Evolutionary conservation across 2,113 vertebrate species (phyloP), one percentile per base, ranked within the genome.

Genomic region (Hepsetus odoe): DNA sequence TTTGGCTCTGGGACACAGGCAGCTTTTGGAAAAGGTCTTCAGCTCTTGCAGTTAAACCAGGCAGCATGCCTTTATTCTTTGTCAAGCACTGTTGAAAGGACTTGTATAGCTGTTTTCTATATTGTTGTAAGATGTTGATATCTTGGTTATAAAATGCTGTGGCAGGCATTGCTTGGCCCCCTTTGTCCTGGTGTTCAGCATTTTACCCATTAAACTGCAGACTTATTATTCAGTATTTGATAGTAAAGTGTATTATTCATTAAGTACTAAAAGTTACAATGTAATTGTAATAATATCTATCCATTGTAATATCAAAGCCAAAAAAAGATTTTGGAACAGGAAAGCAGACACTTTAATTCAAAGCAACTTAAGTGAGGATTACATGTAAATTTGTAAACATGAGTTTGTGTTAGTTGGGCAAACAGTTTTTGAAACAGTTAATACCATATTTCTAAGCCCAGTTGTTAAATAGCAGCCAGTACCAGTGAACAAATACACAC

Each of bases 91-190:
- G 69, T 65, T 16, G 77, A 64, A 72, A 64, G 33, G 7, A 38
- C 69, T 28, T 65, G 67, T 78, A 58, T 78, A 62, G n/a, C n/a
- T n/a, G n/a, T n/a, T 64, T 44, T 55, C 70, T 32, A 40, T 76
- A 58, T 79, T 72, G 49, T 65, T 72, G 42, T 79, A 53, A 16
- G 51, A 5, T 46, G 1, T 24, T n/a, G 28, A 16, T 28, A 33
- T n/a, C n/a, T n/a, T n/a, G n/a, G n/a, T n/a, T n/a, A n/a, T n/a
- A n/a, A n/a, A n/a, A n/a, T 38, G 65, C 6, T n/a, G 53, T 16
- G 5, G 40, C 40, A 78, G 8, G 22, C 51, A 24, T 20, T 9
- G 67, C 28, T 42, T 64, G 68, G 24, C 76, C 32, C 22, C 18
- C 28, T 53, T 53, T 64, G 59, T 71, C 20, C 30, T 55, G 32